Base-by-base conservation (phyloP, 2,888 invertebrate species). In the Drosophila niveifrons region DNA sequence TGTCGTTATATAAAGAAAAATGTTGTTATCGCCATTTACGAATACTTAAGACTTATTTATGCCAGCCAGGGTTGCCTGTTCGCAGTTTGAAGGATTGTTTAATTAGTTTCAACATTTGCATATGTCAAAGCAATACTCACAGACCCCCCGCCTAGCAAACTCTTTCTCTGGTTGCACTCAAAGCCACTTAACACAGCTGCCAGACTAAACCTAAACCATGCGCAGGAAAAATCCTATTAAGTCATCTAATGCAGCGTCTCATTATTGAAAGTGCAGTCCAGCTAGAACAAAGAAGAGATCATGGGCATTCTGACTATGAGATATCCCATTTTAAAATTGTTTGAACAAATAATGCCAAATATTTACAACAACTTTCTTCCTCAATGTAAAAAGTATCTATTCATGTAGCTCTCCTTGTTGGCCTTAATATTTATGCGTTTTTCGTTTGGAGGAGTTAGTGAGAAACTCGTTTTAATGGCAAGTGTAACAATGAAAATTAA, bases 71-170 rank as follows among this genome's bases (percentile, higher is more conserved):
- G 56, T 56, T 46, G 56, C 46, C 23, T 36, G 48, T 69, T 18
- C 47, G 66, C 44, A 56, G 51, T 41, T 58, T 70, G 72, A 76
- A 61, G 72, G 58, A 80, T 80, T 83, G 73, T 76, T 72, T 77
- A 86, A 86, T 80, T 86, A 80, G 81, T 46, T 51, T 56, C 47
- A 46, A 39, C 51, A 83, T 86, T 82, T 81, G 79, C 84, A 83
- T 82, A 86, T 83, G 85, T 87, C 82, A 80, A 53, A 72, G 73
- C 84, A 83, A 46, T 41, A 8, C 39, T 7, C 13, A 13, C 17
- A 15, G 66, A 67, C 18, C 65, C 72, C 65, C 72, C 57, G 55
- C 28, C 43, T 15, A 50, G 31, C 46, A 13, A 6, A 52, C 53
- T 52, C 52, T 48, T 31, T 36, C 41, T 15, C 15, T 28, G 18